phyloP scores from a whole-genome alignment of 2,113 vertebrate genomes.

The Hemicordylus capensis region DNA sequence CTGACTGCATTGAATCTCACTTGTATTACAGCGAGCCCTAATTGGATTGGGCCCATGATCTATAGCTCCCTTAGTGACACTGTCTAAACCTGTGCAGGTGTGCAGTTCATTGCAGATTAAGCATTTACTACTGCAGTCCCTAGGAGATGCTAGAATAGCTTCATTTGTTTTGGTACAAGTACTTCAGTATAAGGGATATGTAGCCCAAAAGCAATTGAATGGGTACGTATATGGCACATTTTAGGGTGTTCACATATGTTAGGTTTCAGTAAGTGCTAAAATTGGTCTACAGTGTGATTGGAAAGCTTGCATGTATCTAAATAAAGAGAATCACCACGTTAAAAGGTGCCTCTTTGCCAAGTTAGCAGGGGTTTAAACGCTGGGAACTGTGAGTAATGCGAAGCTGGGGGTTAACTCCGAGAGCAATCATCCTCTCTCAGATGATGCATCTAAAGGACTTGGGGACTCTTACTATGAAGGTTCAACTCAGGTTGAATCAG shows the following conservation, averaged over 20 bases:
- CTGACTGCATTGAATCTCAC: background rate
- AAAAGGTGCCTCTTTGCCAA: too few species aligned
- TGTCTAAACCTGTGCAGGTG: conserved; percentile 13
- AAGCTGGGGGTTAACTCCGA: too few species aligned
- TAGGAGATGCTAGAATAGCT: background rate
- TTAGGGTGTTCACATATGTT: background rate
- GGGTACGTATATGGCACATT: background rate
- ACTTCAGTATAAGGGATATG: background rate
- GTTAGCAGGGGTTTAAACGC: too few species aligned
- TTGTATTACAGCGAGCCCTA: background rate
- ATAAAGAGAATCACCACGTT: too few species aligned
- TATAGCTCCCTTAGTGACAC: background rate
- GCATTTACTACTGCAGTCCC: background rate
- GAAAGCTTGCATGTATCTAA: background rate
- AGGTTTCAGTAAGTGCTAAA: background rate
- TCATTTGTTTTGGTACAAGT: background rate
- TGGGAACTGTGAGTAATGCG: too few species aligned
- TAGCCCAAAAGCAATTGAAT: background rate
- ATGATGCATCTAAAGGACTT: too few species aligned
- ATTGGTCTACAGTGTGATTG: background rate
- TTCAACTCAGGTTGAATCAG: too few species aligned
- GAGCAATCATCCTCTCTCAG: too few species aligned
- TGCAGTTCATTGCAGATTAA: background rate
- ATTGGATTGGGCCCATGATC: background rate
- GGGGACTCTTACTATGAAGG: too few species aligned